phyloP scores from a whole-genome alignment of 2,797 vertebrate species.

The Anguilla anguilla region DNA sequence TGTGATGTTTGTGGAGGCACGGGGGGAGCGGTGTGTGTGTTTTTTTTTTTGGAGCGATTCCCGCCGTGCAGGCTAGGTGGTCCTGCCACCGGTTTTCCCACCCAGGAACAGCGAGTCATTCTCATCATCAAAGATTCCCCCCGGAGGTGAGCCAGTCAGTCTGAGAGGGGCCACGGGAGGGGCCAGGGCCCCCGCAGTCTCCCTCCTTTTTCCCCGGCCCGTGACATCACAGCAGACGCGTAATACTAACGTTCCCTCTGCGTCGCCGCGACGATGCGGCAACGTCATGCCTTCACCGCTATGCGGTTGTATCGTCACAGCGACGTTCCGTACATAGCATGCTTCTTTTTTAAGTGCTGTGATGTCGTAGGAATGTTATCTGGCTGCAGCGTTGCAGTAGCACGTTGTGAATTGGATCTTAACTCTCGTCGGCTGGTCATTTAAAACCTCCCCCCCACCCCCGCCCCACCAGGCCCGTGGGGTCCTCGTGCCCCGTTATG shows the following conservation, averaged over 20 bases:
- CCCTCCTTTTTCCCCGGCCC: not conserved
- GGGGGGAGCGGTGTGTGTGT: not conserved
- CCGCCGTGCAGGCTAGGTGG: constrained; percentile 30
- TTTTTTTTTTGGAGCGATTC: not conserved
- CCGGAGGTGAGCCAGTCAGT: not conserved
- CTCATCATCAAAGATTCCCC: constrained; percentile 2
- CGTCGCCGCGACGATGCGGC: not conserved
- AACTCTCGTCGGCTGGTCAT: not conserved
- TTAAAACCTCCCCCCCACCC: not conserved
- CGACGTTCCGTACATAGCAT: not conserved
- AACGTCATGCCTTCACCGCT: too few species aligned
- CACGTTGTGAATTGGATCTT: not conserved
- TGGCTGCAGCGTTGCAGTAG: not conserved
- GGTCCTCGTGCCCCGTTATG: not conserved
- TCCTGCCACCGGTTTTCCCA: constrained; percentile 21
- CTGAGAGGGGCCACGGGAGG: not conserved
- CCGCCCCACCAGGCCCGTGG: not conserved
- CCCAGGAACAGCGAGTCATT: not conserved
- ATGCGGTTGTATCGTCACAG: not conserved
- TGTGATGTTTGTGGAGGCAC: not conserved
- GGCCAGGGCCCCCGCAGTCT: not conserved
- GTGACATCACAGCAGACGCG: not conserved
- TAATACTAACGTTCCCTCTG: not conserved
- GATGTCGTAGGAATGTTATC: not conserved
- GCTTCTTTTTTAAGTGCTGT: not conserved